These are phyloP conservation scores for Oreochromis niloticus DNA, from an alignment of 2,113 vertebrate genomes.

Conservation along the genomic window DNA sequence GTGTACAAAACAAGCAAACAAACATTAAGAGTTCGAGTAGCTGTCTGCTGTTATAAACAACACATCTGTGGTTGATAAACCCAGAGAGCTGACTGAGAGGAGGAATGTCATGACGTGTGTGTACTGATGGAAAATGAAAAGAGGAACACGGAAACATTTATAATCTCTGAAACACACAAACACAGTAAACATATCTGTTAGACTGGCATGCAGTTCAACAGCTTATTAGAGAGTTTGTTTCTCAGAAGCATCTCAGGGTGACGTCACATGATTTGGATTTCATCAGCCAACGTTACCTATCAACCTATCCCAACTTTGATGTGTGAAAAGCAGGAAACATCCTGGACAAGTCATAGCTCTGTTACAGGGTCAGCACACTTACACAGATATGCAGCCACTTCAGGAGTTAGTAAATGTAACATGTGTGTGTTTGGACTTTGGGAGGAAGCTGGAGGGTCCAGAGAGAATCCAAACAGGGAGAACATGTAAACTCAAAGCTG, in stretches of 20 bases:
- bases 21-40: background rate
- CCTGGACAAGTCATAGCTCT: rapidly evolving
- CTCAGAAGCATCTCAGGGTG: too few relatives aligned
- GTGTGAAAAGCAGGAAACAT: background rate
- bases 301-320: background rate
- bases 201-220: too few relatives aligned
- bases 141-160: too few relatives aligned
- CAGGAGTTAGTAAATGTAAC: rapidly evolving
- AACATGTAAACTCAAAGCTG: background rate
- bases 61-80: background rate
- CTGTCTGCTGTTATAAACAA: background rate
- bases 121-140: too few relatives aligned
- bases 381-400: rapidly evolving
- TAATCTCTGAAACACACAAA: too few relatives aligned
- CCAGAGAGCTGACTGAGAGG: too few relatives aligned
- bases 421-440: rapidly evolving
- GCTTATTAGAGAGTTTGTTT: too few relatives aligned
- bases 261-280: too few relatives aligned
- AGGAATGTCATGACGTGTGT: too few relatives aligned
- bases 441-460: background rate
- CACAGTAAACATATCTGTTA: too few relatives aligned
- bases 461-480: rapidly evolving
- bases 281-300: too few relatives aligned
- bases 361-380: rapidly evolving
- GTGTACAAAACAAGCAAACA: background rate